Conservation (phyloP, 1,140 invertebrate species). For the Plodia interpunctella region DNA sequence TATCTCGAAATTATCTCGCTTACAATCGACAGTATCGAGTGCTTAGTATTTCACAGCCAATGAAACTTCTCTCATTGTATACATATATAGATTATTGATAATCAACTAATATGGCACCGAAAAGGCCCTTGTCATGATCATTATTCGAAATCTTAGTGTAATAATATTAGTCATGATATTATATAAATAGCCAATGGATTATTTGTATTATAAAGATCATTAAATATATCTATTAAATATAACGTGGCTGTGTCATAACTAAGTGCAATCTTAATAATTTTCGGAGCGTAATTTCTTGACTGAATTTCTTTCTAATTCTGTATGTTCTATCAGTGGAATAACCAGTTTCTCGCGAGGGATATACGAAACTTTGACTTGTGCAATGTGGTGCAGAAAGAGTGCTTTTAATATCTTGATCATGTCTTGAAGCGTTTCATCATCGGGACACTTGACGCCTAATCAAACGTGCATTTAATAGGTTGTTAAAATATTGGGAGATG, state of each 20-base stretch:
- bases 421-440: constrained; percentile 32
- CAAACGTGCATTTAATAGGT: constrained; percentile 72
- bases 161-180: no score
- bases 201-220: background rate
- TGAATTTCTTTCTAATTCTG: constrained; percentile 48
- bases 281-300: constrained; percentile 53
- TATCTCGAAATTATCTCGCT: constrained; percentile 70
- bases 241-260: constrained; percentile 66
- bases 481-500: constrained; percentile 68
- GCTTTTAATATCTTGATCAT: constrained; percentile 37
- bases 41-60: constrained; percentile 74
- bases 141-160: no score
- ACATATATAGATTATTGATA: constrained; percentile 14
- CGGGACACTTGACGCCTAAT: constrained; percentile 53
- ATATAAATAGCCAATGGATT: background rate
- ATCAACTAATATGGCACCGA: no score
- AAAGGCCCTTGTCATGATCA: no score
- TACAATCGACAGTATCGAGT: constrained; percentile 60
- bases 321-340: constrained; percentile 36
- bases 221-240: background rate
- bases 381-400: constrained; percentile 38
- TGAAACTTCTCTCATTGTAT: constrained; percentile 32
- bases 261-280: constrained; percentile 56
- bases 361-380: constrained; percentile 31
- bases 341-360: constrained; percentile 26